Conservation (phyloP, 2,888 invertebrate species). For the Reticulitermes lucifugus region DNA sequence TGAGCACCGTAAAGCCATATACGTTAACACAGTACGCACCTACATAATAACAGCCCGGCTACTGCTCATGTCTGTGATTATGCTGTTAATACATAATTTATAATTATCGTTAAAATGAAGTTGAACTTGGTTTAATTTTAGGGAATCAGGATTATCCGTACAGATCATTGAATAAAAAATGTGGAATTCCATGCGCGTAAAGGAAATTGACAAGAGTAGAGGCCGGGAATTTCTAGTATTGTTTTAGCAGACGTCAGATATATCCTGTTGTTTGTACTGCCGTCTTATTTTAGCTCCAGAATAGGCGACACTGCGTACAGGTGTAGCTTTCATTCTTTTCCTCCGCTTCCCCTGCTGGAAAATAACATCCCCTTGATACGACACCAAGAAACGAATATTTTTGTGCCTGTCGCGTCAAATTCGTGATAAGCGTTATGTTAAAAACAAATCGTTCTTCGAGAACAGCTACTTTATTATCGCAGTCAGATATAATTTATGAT, state of each 20-base stretch:
- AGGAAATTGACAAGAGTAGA: neutral
- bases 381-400: neutral
- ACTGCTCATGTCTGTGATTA: no score
- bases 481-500: no score
- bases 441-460: no score
- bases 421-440: neutral
- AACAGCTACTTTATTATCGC: no score
- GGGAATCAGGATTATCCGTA: no score
- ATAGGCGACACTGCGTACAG: neutral
- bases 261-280: constrained; percentile 3
- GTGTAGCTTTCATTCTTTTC: neutral
- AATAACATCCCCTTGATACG: neutral
- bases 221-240: neutral
- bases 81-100: no score
- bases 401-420: neutral
- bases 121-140: no score
- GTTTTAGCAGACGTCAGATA: constrained; percentile 2
- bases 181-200: neutral
- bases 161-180: neutral
- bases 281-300: constrained; percentile 11
- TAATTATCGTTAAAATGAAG: no score
- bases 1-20: no score
- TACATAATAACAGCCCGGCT: no score
- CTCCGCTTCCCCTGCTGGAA: neutral
- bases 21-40: no score